Percentiles rank a stretch among this genome's conserved stretches.
Evolutionary conservation across 2,888 invertebrate species (phyloP).

Genomic region (Strigamia crassipes): DNA sequence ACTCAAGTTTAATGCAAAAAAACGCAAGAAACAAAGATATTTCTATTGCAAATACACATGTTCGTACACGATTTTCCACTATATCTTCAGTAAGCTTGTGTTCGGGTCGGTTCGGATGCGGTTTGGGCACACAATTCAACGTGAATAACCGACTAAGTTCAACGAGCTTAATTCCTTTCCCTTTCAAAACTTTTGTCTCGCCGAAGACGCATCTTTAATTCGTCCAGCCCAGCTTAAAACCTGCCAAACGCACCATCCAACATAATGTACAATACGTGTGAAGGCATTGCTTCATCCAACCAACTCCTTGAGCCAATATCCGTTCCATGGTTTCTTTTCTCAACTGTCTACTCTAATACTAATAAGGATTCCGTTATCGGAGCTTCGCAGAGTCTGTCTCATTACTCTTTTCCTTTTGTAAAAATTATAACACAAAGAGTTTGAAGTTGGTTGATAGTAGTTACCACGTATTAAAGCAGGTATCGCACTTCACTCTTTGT

Average conservation of each 20-base stretch:
- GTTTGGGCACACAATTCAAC: too few relatives aligned
- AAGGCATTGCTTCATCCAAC: neutral
- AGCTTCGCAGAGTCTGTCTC: neutral
- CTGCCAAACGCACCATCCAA: neutral
- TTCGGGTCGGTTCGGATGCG: too few relatives aligned
- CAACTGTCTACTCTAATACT: neutral
- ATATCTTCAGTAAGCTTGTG: too few relatives aligned
- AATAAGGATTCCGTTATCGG: constrained; percentile 37
- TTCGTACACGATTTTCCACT: too few relatives aligned
- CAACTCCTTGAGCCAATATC: neutral
- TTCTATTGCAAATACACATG: too few relatives aligned
- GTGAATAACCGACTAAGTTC: neutral
- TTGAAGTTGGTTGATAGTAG: neutral
- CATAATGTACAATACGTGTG: neutral
- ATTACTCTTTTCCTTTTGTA: neutral
- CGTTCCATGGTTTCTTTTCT: constrained; percentile 5
- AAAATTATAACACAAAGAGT: constrained; percentile 30
- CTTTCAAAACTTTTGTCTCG: neutral
- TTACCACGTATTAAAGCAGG: neutral
- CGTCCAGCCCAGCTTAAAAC: neutral
- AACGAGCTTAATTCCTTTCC: neutral
- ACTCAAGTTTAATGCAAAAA: too few relatives aligned
- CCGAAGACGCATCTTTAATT: neutral
- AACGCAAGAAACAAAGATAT: too few relatives aligned
- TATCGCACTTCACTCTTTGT: neutral